Percentiles rank a stretch among this genome's conserved stretches.
phyloP scores from a whole-genome alignment of 2,888 invertebrate genomes.

The Gnatocerus cornutus region DNA sequence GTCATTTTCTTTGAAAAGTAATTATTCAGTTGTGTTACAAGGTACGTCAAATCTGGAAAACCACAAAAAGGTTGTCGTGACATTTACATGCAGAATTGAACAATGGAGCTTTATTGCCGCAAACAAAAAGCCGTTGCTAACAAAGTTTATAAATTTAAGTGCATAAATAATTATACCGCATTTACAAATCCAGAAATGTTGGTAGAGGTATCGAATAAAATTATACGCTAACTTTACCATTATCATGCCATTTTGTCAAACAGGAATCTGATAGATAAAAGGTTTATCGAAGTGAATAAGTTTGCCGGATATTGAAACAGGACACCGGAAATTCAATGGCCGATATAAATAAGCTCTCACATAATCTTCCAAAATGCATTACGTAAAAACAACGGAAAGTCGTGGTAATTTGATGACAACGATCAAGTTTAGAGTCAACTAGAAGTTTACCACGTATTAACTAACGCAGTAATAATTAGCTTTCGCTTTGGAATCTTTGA shows the following conservation, averaged over 20 bases:
- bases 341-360: conserved; percentile 18
- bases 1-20: too few species aligned
- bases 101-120: neutral
- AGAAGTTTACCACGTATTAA: conserved; percentile 1
- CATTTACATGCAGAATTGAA: conserved; percentile 1
- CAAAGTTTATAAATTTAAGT: neutral
- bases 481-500: conserved; percentile 37
- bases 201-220: neutral
- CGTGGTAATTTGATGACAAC: neutral
- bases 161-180: neutral
- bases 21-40: neutral
- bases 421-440: neutral
- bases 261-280: conserved; percentile 14
- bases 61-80: neutral
- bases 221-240: neutral
- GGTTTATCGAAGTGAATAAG: conserved; percentile 20
- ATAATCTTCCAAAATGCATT: neutral
- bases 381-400: too few species aligned
- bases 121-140: neutral
- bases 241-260: conserved; percentile 11
- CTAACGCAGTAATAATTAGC: conserved; percentile 22
- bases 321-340: conserved; percentile 10
- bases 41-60: neutral
- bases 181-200: neutral
- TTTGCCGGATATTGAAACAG: conserved; percentile 20